A percentile compares a stretch with the other conserved stretches of the same genome.
phyloP scores from a whole-genome alignment of 92 coral and sea anemone species.

The Epizoanthus fatuus region DNA sequence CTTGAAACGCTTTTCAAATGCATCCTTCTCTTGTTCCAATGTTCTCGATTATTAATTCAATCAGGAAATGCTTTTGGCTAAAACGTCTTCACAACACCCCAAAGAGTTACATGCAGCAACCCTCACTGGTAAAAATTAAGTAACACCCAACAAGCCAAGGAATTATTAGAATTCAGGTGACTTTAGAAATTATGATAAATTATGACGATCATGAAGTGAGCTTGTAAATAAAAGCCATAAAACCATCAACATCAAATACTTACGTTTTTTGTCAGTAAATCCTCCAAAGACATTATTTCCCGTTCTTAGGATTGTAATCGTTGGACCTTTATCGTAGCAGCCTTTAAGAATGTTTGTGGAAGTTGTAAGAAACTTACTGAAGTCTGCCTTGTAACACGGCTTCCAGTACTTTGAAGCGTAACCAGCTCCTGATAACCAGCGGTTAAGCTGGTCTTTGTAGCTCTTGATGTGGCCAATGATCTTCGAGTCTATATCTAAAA shows the following conservation, averaged over 20 bases:
- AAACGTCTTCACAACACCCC: too few relatives aligned
- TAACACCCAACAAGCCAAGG: too few relatives aligned
- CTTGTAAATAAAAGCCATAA: too few relatives aligned
- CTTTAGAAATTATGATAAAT: too few relatives aligned
- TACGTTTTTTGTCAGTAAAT: conserved; percentile 3
- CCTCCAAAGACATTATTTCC: conserved; percentile 11
- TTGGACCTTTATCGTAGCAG: conserved; percentile 8
- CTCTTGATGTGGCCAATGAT: conserved; percentile 16
- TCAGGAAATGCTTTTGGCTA: too few relatives aligned
- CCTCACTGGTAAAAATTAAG: too few relatives aligned
- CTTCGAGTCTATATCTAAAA: neutral
- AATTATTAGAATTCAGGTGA: too few relatives aligned
- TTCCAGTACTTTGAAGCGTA: conserved; percentile 16
- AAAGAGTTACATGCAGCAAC: too few relatives aligned
- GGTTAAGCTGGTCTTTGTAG: conserved; percentile 13
- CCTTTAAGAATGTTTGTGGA: neutral
- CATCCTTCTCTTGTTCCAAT: too few relatives aligned
- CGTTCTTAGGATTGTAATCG: neutral
- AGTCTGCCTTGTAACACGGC: neutral
- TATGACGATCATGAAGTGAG: too few relatives aligned
- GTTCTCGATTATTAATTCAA: too few relatives aligned
- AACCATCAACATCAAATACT: neutral
- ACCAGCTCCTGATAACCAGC: conserved; percentile 18
- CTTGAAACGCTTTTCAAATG: too few relatives aligned
- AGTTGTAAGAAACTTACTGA: neutral